Base-by-base conservation (phyloP, 2,797 vertebrate genomes). In the Bovichtus diacanthus region DNA sequence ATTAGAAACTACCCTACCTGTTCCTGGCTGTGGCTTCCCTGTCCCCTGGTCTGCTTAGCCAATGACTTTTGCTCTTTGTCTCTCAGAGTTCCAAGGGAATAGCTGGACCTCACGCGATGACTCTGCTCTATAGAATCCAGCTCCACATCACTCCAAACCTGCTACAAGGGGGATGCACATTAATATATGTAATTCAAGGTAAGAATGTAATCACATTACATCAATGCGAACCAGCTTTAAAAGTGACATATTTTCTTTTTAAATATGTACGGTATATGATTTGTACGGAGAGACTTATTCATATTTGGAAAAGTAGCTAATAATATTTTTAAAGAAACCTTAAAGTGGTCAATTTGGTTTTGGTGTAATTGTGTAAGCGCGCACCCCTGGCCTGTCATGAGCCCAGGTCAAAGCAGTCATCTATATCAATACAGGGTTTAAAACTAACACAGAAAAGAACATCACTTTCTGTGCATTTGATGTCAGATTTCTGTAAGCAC, bases 91-190 rank as follows among this genome's bases (percentile, higher is more conserved):
- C 74, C 80, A 4, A 86, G 64, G 11, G 90, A 93, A 44, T 69
- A 85, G 27, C 87, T 91, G 19, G 70, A 87, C 18, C 50, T 83
- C 47, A 90, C 46, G 55, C 75, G 66, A 13, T 74, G 79, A 36
- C 73, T 75, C 38, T 84, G 84, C 53, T 89, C 80, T 1, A 94
- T 66, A 1, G 85, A 80, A 62, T 94, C 93, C 79, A 96, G 74
- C 80, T 94, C 93, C 55, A 95, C 93, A 68, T 95, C 94, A 60
- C 92, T 95, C 92, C 93, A 94, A 21, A 94, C 79, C 84, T 95
- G 89, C 66, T 90, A 38, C 1, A 59, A 47, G 23, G 23, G 18
- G 87, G 5, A 72, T 53, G 15, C 23, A 67, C 21, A 34, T 41
- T 16, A 31, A 69, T 3, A 21, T 27, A 31, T 54, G 29, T 16